Percentiles rank a stretch among this genome's conserved stretches.
These are phyloP conservation scores for Sthenelais limicola DNA, from an alignment of 2,888 invertebrate species.

Conservation along the genomic window DNA sequence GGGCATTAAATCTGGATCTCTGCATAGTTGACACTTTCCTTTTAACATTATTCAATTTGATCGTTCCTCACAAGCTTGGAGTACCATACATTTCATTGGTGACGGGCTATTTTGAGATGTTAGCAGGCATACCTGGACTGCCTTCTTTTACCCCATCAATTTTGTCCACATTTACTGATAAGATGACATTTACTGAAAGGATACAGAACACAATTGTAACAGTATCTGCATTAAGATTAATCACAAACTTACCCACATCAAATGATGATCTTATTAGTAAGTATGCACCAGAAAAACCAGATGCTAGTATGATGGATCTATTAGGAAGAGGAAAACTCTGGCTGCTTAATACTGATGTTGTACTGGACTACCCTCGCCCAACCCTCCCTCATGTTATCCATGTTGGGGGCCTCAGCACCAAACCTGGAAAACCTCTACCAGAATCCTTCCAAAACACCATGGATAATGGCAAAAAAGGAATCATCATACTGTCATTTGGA, in stretches of 20 bases:
- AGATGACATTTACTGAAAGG: constrained; percentile 16
- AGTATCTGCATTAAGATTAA: not conserved
- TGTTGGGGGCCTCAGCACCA: constrained; percentile 51
- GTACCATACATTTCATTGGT: constrained; percentile 41
- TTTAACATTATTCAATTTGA: not conserved
- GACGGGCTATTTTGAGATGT: constrained; percentile 11
- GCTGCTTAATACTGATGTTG: constrained; percentile 49
- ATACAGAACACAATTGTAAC: not conserved
- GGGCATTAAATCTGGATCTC: constrained; percentile 41
- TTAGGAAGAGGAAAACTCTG: constrained; percentile 43
- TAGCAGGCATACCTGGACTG: not conserved
- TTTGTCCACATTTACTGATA: not conserved
- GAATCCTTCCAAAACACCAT: constrained; percentile 47
- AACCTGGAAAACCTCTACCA: constrained; percentile 46
- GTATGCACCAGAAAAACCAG: constrained; percentile 17
- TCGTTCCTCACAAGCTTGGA: constrained; percentile 41
- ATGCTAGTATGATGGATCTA: constrained; percentile 1
- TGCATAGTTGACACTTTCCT: constrained; percentile 37
- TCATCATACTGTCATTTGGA: constrained; percentile 55
- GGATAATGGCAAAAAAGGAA: constrained; percentile 49
- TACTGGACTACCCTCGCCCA: constrained; percentile 51
- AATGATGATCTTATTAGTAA: not conserved
- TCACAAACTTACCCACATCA: not conserved
- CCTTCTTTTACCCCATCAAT: constrained; percentile 7
- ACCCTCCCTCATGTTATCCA: constrained; percentile 49